Evolutionary conservation across 2,113 vertebrate species (phyloP), one percentile per base, ranked within the genome.

Genomic region (Pachypanchax playfairii): DNA sequence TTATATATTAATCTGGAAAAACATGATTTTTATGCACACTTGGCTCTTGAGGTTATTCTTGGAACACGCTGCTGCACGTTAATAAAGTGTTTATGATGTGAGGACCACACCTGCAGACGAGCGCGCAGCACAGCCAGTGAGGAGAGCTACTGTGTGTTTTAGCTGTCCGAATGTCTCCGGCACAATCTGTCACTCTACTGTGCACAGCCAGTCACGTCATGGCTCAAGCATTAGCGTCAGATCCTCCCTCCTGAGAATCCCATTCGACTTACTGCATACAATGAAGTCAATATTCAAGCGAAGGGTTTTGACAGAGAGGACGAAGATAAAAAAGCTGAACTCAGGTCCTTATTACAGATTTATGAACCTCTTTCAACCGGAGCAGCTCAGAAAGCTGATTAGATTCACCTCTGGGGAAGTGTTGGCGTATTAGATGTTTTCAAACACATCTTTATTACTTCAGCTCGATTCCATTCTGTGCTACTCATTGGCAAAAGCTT

Each of bases 81-180:
- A 75, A 68, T 77, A 71, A 74, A 65, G 82, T 82, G 79, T 83
- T 88, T 83, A 85, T 71, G 79, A 69, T 65, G 75, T 83, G 77
- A 67, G 75, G 86, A 84, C 82, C 83, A 81, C 84, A 79, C 79
- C 77, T 81, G 84, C 76, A 75, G 61, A 67, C 41, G 58, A n/a
- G n/a, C n/a, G n/a, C n/a, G n/a, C n/a, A n/a, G n/a, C n/a, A n/a
- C n/a, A n/a, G 59, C 73, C 12, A 46, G 62, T 26, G 21, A 59
- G 54, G 42, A 29, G 47, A 26, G 47, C 44, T 48, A 44, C 63
- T 77, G 71, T 82, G 59, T 70, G n/a, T 63, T 57, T 52, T 66
- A 67, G 74, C 81, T 31, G 56, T 22, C 17, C 15, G 8, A 42
- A 50, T 58, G 42, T 67, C 54, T 31, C 64, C 71, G 35, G 61